Base-by-base conservation (phyloP, 1,140 invertebrate genomes). In the Heliconius eleuchia region DNA sequence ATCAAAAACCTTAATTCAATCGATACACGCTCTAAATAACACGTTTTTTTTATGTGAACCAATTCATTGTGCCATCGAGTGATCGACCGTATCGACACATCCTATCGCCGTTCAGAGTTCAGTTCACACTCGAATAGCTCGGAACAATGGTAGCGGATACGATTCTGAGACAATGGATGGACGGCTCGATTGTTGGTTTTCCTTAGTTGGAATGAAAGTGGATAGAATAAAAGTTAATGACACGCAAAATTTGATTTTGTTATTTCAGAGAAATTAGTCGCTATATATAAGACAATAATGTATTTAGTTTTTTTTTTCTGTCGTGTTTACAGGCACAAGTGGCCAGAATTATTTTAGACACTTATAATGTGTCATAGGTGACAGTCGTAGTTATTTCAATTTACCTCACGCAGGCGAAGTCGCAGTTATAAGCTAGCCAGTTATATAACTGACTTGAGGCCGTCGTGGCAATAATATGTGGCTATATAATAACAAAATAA, bases 101-200 rank as follows among this genome's bases (percentile, higher is more conserved):
- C 81, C 81, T 80, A 74, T 79, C 50, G 50, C 77, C 71, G 80
- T 85, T 86, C 82, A 81, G 81, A 78, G 86, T 82, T 83, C 79
- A 72, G 79, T 83, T 82, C 78, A 82, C 81, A 84, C 83, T 85
- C 83, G 82, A 83, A 74, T 83, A 85, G 84, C 27, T 77, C 37
- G 66, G 84, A 82, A 86, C 86, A 87, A 85, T 86, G 73, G 78
- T 37, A 30, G 60, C 79, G 82, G 80, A 82, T 84, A 76, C 74
- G 82, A 79, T 57, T 70, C 78, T 80, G 79, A 81, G 78, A 84
- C 80, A 86, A 82, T 84, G 74, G 71, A 30, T 52, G 55, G 71
- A 73, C 76, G 76, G 57, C 57, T 19, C 34, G 75, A 77, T 80
- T 80, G 75, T 77, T 77, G n/a, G 73, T 77, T 76, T 77, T 75